Base-by-base conservation (phyloP, 2,113 vertebrate genomes). In the Diphyllodes magnificus region DNA sequence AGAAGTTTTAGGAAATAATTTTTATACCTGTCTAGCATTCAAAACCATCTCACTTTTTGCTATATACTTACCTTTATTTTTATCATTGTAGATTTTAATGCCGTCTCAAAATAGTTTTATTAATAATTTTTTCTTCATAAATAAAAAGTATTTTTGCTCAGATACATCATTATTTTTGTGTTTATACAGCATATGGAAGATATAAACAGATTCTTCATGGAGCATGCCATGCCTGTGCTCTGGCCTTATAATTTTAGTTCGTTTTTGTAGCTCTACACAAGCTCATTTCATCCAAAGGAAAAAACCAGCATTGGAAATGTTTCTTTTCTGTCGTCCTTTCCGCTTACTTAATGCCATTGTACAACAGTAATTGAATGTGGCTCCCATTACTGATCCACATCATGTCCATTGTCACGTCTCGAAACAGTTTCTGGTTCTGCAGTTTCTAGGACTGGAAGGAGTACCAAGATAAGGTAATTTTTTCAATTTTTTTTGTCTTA, bases 341-440 rank as follows among this genome's bases (percentile, higher is more conserved):
- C 0, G 2, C 30, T 86, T 63, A 23, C 7, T 78, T 77, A 33
- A 39, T 65, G 68, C n/a, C 27, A 27, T 54, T 88, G 50, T 57
- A 57, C 31, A 40, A 6, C 51, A 73, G 42, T 69, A 66, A 84
- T 21, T 82, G 56, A 70, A 25, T 50, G 63, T 44, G 51, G 21
- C 61, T 92, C 22, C 76, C 5, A 2, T 70, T 79, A 31, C 50
- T 57, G 66, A 82, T 70, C 71, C 28, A 15, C 51, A 66, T 53
- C 54, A 10, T 2, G 18, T 72, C 21, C 28, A 31, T 70, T 82
- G 31, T 69, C 27, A 42, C 0, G 0, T 69, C 63, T 69, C 10
- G 0, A 65, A 76, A 39, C 35, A 56, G 24, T 44, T 91, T 61
- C 60, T 96, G 23, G 7, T 59, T 68, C 83, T 71, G 6, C 35